These are phyloP conservation scores for Etheostoma cragini DNA, from an alignment of 2,113 vertebrate genomes.

Conservation along the genomic window DNA sequence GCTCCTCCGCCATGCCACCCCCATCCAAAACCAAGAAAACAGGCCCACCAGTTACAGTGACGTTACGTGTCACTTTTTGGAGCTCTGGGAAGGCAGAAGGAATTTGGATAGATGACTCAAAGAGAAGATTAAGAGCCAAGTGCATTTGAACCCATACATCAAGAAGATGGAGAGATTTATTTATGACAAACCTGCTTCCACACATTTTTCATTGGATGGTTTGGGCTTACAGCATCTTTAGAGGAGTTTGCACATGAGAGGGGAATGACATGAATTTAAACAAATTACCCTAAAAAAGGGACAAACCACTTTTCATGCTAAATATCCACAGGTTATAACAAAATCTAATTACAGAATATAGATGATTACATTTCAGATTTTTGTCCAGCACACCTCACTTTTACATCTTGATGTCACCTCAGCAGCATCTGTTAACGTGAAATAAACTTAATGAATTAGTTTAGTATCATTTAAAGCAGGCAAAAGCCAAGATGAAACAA, in stretches of 20 bases:
- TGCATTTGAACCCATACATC: slow-evolving; percentile 48
- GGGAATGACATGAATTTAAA: slow-evolving; percentile 14
- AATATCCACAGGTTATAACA: slow-evolving; percentile 12
- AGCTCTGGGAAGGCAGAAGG: slow-evolving; percentile 67
- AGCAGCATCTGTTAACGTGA: slow-evolving; percentile 48
- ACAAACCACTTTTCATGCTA: not conserved
- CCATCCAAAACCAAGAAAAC: slow-evolving; percentile 63
- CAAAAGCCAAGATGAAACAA: slow-evolving; percentile 9
- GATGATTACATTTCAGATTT: slow-evolving; percentile 30
- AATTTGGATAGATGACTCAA: slow-evolving; percentile 75
- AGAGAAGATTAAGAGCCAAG: slow-evolving; percentile 59
- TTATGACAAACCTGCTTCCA: slow-evolving; percentile 34
- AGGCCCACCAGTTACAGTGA: slow-evolving; percentile 63
- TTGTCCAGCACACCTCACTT: slow-evolving; percentile 27
- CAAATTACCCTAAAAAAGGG: slow-evolving; percentile 3
- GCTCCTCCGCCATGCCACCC: slow-evolving; percentile 69
- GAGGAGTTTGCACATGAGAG: slow-evolving; percentile 2
- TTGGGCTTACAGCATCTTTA: slow-evolving; percentile 24
- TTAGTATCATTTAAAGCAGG: slow-evolving; percentile 25
- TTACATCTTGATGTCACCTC: slow-evolving; percentile 31
- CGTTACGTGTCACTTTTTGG: slow-evolving; percentile 72
- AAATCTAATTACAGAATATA: slow-evolving; percentile 20
- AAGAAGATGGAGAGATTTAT: slow-evolving; percentile 52
- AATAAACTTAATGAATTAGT: slow-evolving; percentile 23
- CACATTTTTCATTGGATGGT: slow-evolving; percentile 29